These are phyloP conservation scores for Orthosia gothica DNA, from an alignment of 2,888 invertebrate genomes.

Conservation along the genomic window DNA sequence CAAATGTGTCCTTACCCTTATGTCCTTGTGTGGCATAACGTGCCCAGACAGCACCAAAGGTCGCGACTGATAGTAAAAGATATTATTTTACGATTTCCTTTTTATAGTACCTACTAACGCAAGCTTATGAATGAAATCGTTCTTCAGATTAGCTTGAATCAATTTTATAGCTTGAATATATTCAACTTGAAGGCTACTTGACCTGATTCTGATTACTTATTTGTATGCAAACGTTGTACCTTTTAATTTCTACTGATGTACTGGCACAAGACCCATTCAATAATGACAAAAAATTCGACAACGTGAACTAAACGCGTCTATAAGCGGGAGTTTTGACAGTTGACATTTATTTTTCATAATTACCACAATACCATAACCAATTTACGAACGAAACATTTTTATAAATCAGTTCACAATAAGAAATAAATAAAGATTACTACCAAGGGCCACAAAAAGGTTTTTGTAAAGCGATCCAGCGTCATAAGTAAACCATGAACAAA, in stretches of 20 bases:
- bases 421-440: conserved; percentile 28
- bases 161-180: conserved; percentile 42
- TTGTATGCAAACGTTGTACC: conserved; percentile 3
- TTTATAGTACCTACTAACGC: conserved; percentile 1
- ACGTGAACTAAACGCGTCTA: conserved; percentile 12
- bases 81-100: conserved; percentile 44
- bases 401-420: conserved; percentile 21
- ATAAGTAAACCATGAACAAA: conserved; percentile 68
- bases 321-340: conserved; percentile 31
- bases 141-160: conserved; percentile 19
- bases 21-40: conserved; percentile 77
- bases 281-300: background rate
- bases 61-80: conserved; percentile 26
- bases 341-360: conserved; percentile 45
- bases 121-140: conserved; percentile 36
- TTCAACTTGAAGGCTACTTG: conserved; percentile 30
- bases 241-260: conserved; percentile 5
- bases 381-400: conserved; percentile 45
- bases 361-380: conserved; percentile 46
- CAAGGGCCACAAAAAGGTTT: conserved; percentile 46
- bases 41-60: conserved; percentile 41
- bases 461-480: conserved; percentile 65
- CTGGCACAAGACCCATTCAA: conserved; percentile 12
- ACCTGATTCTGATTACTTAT: conserved; percentile 17
- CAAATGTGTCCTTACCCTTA: conserved; percentile 14